Evolutionary conservation across 2,888 invertebrate genomes (phyloP).

Genomic region (Ferrisia virgata): DNA sequence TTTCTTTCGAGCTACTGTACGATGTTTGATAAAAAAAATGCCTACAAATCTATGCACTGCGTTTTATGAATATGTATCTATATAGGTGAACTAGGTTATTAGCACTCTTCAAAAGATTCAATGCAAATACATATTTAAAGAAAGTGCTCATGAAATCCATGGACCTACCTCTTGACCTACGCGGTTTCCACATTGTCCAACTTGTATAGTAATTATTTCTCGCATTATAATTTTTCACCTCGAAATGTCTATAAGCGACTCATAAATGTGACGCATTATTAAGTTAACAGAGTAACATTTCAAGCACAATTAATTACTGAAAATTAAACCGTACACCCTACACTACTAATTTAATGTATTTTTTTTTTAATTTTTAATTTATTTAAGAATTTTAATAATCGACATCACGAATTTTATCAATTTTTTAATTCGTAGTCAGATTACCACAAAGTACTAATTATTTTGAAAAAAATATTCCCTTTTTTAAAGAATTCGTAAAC

Average conservation of each 20-base stretch:
- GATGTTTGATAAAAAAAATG: too few relatives aligned
- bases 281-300: background rate
- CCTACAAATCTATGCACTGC: too few relatives aligned
- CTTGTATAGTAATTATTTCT: conserved; percentile 38
- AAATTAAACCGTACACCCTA: background rate
- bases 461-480: background rate
- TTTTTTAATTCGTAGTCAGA: conserved; percentile 18
- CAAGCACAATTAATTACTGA: background rate
- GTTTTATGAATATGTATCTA: too few relatives aligned
- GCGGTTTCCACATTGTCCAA: conserved; percentile 40
- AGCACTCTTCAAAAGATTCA: background rate
- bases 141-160: background rate
- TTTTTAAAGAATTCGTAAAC: background rate
- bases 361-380: background rate
- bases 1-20: too few relatives aligned
- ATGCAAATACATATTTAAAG: background rate
- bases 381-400: background rate
- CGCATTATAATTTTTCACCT: conserved; percentile 42
- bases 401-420: conserved; percentile 17
- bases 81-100: too few relatives aligned
- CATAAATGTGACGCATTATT: conserved; percentile 26
- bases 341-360: background rate
- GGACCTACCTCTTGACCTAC: conserved; percentile 31
- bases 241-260: conserved; percentile 16
- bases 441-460: background rate